These are phyloP conservation scores for Carollia perspicillata DNA, from an alignment of 2,113 vertebrate genomes.

Conservation along the genomic window DNA sequence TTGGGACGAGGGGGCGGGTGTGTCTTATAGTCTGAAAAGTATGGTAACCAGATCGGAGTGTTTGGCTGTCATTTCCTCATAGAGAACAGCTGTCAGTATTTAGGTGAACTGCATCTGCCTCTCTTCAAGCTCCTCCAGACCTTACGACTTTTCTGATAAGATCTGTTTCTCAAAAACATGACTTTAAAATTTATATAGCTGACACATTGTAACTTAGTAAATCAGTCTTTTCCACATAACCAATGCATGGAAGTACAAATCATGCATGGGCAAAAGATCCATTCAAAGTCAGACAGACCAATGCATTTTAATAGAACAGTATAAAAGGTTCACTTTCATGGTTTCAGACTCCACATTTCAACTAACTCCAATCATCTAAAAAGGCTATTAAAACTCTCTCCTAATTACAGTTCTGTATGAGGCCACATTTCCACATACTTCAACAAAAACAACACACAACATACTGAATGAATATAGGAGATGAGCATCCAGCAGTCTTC, in stretches of 20 bases:
- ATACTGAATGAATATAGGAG: neutral
- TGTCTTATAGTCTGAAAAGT: too few species aligned
- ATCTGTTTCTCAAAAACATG: neutral
- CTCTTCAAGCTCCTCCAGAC: neutral
- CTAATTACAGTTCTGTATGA: neutral
- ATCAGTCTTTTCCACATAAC: neutral
- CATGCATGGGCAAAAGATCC: neutral
- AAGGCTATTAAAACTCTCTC: neutral
- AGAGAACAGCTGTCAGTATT: neutral
- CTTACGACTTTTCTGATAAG: neutral
- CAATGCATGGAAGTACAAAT: neutral
- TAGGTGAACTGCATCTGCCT: neutral
- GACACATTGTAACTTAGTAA: neutral
- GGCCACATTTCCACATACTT: neutral
- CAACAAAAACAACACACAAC: neutral
- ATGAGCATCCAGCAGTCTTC: neutral
- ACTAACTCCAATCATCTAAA: neutral
- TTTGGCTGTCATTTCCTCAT: neutral
- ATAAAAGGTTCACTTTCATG: neutral
- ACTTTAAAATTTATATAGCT: neutral
- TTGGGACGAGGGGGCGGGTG: too few species aligned
- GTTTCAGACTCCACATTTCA: neutral
- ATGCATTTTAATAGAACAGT: neutral
- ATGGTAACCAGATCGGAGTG: neutral
- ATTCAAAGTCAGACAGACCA: neutral